phyloP scores from a whole-genome alignment of 2,888 invertebrate genomes.

The Chalcis sispes region DNA sequence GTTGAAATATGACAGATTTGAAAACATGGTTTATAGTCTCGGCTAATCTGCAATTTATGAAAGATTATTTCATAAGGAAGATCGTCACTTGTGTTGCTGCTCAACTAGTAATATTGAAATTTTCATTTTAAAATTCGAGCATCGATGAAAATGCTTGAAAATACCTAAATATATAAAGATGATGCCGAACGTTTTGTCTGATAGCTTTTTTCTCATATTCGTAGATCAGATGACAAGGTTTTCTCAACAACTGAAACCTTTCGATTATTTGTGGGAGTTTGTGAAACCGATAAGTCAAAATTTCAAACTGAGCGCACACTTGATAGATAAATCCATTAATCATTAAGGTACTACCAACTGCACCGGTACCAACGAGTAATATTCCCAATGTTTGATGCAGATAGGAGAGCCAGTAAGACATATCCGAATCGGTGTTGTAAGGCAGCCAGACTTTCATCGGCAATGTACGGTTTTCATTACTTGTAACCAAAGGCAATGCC shows the following conservation, averaged over 20 bases:
- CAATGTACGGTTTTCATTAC: conserved; percentile 9
- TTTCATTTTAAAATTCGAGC: too few relatives aligned
- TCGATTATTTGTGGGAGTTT: conserved; percentile 7
- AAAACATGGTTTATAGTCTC: conserved; percentile 30
- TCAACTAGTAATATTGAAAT: too few relatives aligned
- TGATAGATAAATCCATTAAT: conserved; percentile 39
- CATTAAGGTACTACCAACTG: conserved; percentile 27
- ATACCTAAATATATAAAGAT: conserved; percentile 39
- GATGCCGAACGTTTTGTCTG: conserved; percentile 26
- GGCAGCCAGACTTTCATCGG: conserved; percentile 35
- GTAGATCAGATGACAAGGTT: conserved; percentile 11
- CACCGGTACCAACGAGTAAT: not conserved
- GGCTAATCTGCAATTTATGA: conserved; percentile 12
- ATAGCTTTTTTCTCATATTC: conserved; percentile 25
- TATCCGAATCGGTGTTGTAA: conserved; percentile 3
- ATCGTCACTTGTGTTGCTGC: too few relatives aligned
- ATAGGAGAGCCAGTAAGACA: conserved; percentile 29
- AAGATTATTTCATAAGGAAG: too few relatives aligned
- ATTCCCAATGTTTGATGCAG: conserved; percentile 26
- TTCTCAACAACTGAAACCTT: conserved; percentile 7
- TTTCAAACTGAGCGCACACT: conserved; percentile 29
- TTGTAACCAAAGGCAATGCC: conserved; percentile 8
- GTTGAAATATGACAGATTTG: conserved; percentile 32
- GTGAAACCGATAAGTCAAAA: conserved; percentile 16
- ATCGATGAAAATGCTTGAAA: not conserved